Evolutionary conservation across 2,888 invertebrate species (phyloP).

Genomic region (Caenorhabditis sinica): DNA sequence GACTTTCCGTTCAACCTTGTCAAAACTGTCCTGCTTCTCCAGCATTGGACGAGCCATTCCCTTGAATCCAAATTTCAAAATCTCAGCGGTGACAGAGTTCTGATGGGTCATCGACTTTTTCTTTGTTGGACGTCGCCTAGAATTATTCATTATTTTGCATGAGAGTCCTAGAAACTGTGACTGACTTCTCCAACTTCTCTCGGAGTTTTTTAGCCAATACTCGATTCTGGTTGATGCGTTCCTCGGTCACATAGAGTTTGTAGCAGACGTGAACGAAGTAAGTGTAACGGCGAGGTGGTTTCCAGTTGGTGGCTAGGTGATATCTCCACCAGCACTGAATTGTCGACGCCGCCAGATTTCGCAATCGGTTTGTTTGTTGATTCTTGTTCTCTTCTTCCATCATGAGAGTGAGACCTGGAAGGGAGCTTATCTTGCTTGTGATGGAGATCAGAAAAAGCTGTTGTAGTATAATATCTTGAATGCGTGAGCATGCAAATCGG

Average conservation of each 20-base stretch:
- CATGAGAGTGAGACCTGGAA: conserved; percentile 75
- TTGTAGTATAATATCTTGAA: too few relatives aligned
- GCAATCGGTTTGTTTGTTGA: conserved; percentile 72
- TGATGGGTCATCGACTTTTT: conserved; percentile 66
- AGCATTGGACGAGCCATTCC: conserved; percentile 60
- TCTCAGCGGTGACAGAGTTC: conserved; percentile 58
- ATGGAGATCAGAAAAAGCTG: too few relatives aligned
- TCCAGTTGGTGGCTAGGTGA: conserved; percentile 67
- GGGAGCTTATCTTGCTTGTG: too few relatives aligned
- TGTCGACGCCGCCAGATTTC: conserved; percentile 76
- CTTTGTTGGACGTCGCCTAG: conserved; percentile 48
- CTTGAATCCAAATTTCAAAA: conserved; percentile 54
- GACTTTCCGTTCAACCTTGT: conserved; percentile 42
- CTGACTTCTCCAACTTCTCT: conserved; percentile 68
- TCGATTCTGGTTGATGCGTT: conserved; percentile 73
- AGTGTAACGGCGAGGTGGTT: conserved; percentile 59
- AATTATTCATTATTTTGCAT: neutral
- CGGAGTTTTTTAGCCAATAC: conserved; percentile 67
- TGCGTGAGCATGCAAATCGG: neutral
- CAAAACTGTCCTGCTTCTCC: conserved; percentile 53
- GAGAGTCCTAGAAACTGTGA: neutral
- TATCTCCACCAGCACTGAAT: conserved; percentile 78
- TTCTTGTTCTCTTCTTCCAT: conserved; percentile 78
- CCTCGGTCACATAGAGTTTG: conserved; percentile 75
- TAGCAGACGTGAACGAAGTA: conserved; percentile 74